Base-by-base conservation (phyloP, 2,888 invertebrate genomes). In the Athalia circularis region DNA sequence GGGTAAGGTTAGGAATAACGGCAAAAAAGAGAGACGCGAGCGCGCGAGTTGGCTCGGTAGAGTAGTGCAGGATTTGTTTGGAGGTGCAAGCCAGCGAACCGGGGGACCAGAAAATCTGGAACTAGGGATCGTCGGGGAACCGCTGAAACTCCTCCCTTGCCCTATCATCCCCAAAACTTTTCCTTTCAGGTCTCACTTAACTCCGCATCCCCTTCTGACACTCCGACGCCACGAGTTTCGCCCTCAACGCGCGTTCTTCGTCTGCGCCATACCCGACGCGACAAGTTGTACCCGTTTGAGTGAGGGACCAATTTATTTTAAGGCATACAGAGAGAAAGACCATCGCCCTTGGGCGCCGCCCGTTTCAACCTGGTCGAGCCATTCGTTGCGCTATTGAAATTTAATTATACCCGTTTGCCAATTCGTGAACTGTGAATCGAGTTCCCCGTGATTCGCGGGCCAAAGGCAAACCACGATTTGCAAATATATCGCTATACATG, bases 121-220 rank as follows among this genome's bases (percentile, higher is more conserved):
- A 57, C 70, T 45, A 0, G 72, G 54, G 54, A 15, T 8, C n/a
- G 29, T 0, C 48, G 3, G 54, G 9, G 52, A 70, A 54, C 72
- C 59, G 8, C 59, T 57, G n/a, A 59, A 59, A 45, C 13, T 13
- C 72, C 47, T 59, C 59, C 52, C 47, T 47, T 59, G 59, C 59
- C 47, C 59, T 59, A 62, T 64, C 75, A 62, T 48, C 75, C 75
- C 62, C 29, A 62, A 75, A 75, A 75, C 75, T 75, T 75, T 75
- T 75, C 75, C 75, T 75, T 75, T 75, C 75, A 75, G 64, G 75
- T 62, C 75, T 72, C 72, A 57, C 72, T 72, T 61, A 72, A 72
- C 72, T 72, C 59, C 45, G 47, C 72, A 29, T 68, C 9, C 47
- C 59, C 9, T 45, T n/a, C 7, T 11, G 5, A 8, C 72, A 45